A percentile compares a stretch with the other conserved stretches of the same genome.
phyloP scores from a whole-genome alignment of 1,140 invertebrate species.

The Aphaenogaster ashmeadi region DNA sequence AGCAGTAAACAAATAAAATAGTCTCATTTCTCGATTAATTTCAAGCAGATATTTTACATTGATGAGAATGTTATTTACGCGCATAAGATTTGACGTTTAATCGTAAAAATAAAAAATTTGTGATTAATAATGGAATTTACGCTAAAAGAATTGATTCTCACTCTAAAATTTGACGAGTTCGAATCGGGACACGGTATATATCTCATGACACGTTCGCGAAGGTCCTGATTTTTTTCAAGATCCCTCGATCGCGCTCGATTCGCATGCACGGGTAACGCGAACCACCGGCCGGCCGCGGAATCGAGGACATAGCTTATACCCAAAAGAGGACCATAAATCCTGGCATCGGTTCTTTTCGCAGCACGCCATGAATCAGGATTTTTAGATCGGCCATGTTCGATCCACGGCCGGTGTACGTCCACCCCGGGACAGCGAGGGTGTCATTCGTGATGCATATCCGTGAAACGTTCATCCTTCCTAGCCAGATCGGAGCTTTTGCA shows the following conservation, averaged over 20 bases:
- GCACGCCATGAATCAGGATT: conserved; percentile 81
- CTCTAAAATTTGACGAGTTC: background rate
- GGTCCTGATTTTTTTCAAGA: conserved; percentile 21
- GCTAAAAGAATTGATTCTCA: background rate
- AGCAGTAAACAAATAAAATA: background rate
- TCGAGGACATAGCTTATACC: conserved; percentile 76
- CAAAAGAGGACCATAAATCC: conserved; percentile 78
- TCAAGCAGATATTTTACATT: background rate
- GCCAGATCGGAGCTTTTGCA: conserved; percentile 27
- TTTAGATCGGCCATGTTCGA: conserved; percentile 76
- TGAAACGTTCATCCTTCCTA: conserved; percentile 27
- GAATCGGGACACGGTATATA: background rate
- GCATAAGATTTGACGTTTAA: background rate
- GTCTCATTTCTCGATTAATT: background rate
- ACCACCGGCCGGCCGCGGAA: conserved; percentile 35
- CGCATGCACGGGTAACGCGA: conserved; percentile 27
- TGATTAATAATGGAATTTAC: background rate
- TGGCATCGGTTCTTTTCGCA: conserved; percentile 70
- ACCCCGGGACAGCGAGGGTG: conserved; percentile 9
- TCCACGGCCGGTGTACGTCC: conserved; percentile 17
- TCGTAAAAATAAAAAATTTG: background rate
- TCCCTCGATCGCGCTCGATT: conserved; percentile 38
- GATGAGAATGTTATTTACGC: background rate
- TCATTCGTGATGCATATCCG: conserved; percentile 23
- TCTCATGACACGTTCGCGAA: background rate